Evolutionary conservation across 2,797 vertebrate genomes (phyloP), one percentile per base, ranked within the genome.

Genomic region (Poeciliopsis paucimaculata): DNA sequence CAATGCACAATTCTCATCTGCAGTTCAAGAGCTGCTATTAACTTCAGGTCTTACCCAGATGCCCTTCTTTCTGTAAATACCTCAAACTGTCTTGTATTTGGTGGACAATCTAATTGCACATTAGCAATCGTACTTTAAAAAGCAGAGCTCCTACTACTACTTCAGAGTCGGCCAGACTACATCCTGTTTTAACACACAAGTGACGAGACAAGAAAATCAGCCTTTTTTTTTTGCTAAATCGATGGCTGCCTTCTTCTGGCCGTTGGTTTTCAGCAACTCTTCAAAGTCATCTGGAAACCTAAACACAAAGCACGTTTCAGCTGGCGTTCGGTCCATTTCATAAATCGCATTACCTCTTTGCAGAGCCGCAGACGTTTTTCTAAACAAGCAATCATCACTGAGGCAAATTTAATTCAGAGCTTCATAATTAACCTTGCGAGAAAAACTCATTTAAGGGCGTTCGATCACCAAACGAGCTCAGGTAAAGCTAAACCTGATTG

Each of bases 391-490:
- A 92, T 95, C 90, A 90, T 91, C 93, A 90, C 83, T 91, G 93
- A 90, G 93, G 92, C 93, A 93, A 94, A 95, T 95, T 92, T 92
- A 94, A 95, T 96, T 95, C 89, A 81, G 89, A 88, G 90, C 92
- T 95, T 93, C 83, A 75, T 95, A 96, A 97, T 97, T 95, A 95
- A 96, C 94, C 93, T 93, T 93, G 90, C 90, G 74, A 93, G 80
- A 84, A 92, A 94, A 95, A 94, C 86, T 90, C 82, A 93, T 94
- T 95, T 88, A 95, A 93, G 91, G 89, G 87, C 92, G 94, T 95
- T 95, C 95, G 96, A 95, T 95, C 94, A 96, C 90, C 94, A 94
- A 92, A 94, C 91, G 88, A 91, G 93, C 92, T 93, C 94, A 94
- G 91, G 95, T 96, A 95, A 95, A 96, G 93, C 92, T 92, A 90